Evolutionary conservation across 2,797 vertebrate genomes (phyloP).

Genomic region (Brachymystax lenok): DNA sequence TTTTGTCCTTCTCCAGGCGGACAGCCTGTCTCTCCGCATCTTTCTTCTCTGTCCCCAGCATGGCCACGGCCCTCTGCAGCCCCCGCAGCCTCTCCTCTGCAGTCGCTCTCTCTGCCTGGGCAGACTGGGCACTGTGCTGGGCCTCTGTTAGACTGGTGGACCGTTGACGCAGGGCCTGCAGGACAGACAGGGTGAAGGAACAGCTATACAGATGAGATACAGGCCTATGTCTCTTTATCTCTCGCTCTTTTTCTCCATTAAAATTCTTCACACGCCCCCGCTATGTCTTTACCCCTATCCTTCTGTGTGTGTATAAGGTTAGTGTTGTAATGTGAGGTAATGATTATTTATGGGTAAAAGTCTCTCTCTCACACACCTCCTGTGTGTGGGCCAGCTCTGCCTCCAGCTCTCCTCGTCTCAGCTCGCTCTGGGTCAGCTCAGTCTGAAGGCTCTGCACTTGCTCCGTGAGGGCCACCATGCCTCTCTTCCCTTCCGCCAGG

Average conservation of each 20-base stretch:
- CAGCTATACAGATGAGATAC: not conserved
- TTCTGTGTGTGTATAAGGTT: not conserved
- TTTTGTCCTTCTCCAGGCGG: constrained; percentile 87
- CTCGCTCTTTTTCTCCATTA: constrained; percentile 74
- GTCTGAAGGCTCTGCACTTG: constrained; percentile 73
- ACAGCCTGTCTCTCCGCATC: constrained; percentile 81
- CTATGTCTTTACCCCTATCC: no score
- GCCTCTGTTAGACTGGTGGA: constrained; percentile 66
- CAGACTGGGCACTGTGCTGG: constrained; percentile 68
- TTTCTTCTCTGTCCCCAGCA: constrained; percentile 83
- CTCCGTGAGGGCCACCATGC: constrained; percentile 70
- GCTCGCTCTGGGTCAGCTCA: constrained; percentile 75
- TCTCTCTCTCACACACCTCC: constrained; percentile 73
- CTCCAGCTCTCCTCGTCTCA: constrained; percentile 77
- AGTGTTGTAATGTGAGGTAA: not conserved
- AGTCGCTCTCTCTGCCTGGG: constrained; percentile 73
- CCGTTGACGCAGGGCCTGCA: constrained; percentile 77
- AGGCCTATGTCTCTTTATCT: constrained; percentile 30
- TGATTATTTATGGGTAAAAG: not conserved
- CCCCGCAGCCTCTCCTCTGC: constrained; percentile 79
- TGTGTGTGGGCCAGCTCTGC: constrained; percentile 73
- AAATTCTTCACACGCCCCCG: not conserved
- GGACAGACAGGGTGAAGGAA: not conserved
- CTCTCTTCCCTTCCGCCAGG: constrained; percentile 76
- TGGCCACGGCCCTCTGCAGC: constrained; percentile 79